These are phyloP conservation scores for Seriola rivoliana DNA, from an alignment of 2,113 vertebrate species.

Conservation along the genomic window DNA sequence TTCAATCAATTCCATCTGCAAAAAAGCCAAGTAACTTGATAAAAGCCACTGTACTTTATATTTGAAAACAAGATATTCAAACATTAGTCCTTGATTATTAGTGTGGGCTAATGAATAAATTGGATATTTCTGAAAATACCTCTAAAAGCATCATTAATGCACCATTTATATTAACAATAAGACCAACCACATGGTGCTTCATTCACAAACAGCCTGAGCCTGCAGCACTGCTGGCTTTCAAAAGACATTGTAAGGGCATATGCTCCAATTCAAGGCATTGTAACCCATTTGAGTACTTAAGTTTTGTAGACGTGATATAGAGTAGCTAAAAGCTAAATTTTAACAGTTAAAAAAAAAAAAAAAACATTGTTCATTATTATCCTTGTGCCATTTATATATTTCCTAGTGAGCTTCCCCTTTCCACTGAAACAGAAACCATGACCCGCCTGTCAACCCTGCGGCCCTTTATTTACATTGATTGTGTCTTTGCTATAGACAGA, in stretches of 20 bases:
- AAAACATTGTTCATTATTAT: neutral
- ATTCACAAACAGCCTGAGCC: neutral
- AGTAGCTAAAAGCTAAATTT: neutral
- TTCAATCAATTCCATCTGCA: neutral
- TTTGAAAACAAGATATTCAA: neutral
- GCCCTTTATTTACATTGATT: conserved; percentile 66
- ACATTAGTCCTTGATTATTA: neutral
- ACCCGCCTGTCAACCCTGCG: conserved; percentile 42
- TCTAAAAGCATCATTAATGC: neutral
- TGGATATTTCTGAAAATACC: neutral
- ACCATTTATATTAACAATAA: neutral
- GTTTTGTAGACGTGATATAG: neutral
- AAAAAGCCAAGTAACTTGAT: neutral
- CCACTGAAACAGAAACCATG: conserved; percentile 39
- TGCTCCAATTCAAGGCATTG: neutral
- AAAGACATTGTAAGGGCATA: neutral
- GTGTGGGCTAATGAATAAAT: neutral
- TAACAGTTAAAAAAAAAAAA: neutral
- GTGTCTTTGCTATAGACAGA: conserved; percentile 28
- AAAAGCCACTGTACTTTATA: neutral
- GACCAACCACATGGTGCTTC: neutral
- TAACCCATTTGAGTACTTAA: neutral
- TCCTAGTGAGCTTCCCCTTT: neutral
- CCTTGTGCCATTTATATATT: neutral
- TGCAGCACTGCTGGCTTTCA: neutral